These are phyloP conservation scores for Drosophila gunungcola DNA, from an alignment of 1,140 invertebrate species.

Conservation along the genomic window DNA sequence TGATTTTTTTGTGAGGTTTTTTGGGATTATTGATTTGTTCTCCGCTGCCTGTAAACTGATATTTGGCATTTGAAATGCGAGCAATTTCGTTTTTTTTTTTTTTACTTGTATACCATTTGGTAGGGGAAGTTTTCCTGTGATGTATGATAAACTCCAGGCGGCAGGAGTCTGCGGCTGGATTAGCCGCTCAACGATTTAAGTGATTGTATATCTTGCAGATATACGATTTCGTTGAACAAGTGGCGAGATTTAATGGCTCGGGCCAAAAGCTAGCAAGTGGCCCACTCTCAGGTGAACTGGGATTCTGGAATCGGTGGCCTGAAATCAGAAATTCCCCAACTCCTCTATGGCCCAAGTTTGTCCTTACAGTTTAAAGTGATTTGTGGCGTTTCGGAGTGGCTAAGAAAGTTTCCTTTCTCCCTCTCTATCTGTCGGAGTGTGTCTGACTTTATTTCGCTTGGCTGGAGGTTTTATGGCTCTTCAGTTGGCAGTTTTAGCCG, in stretches of 20 bases:
- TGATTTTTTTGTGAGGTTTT: conserved; percentile 56
- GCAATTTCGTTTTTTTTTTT: conserved; percentile 12
- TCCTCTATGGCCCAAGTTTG: conserved; percentile 50
- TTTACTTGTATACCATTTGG: background rate
- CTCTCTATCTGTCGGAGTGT: conserved; percentile 8
- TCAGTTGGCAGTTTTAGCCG: conserved; percentile 57
- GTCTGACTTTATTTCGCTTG: conserved; percentile 46
- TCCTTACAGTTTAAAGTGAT: conserved; percentile 80
- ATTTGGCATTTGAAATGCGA: conserved; percentile 78
- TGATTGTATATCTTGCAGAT: conserved; percentile 82
- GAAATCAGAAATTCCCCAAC: conserved; percentile 16
- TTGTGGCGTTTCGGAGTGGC: conserved; percentile 73
- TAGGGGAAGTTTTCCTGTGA: conserved; percentile 25
- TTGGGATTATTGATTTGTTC: conserved; percentile 75
- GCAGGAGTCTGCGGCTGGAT: conserved; percentile 61
- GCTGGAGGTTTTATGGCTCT: conserved; percentile 66
- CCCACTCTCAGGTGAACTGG: conserved; percentile 51
- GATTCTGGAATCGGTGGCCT: conserved; percentile 21
- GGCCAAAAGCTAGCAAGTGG: conserved; percentile 42
- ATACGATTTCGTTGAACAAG: conserved; percentile 67
- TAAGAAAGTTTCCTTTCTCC: conserved; percentile 64
- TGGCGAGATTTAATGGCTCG: conserved; percentile 77
- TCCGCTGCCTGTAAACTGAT: conserved; percentile 68
- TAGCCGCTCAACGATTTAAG: conserved; percentile 81
- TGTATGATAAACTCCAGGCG: conserved; percentile 51